Percentiles rank a stretch among this genome's conserved stretches.
phyloP scores from a whole-genome alignment of 2,888 invertebrate genomes.

The Helicoverpa assulta region DNA sequence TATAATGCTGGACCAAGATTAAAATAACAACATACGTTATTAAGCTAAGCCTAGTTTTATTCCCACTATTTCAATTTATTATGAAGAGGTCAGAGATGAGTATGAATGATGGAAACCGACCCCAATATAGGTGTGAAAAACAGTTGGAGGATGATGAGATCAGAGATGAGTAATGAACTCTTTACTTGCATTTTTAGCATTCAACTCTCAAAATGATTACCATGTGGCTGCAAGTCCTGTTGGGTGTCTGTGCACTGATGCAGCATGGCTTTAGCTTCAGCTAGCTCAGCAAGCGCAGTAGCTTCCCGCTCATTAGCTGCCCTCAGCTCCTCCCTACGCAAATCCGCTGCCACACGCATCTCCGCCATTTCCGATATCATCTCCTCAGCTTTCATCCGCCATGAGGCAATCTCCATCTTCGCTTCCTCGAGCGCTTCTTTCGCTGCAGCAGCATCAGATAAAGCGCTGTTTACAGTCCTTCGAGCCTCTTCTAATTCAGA shows the following conservation, averaged over 20 bases:
- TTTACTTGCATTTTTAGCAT: too few species aligned
- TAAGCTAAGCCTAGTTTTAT: too few species aligned
- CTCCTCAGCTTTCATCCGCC: slow-evolving; percentile 82
- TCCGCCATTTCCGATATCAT: slow-evolving; percentile 78
- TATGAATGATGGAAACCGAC: too few species aligned
- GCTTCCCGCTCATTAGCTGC: slow-evolving; percentile 81
- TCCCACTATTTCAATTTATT: too few species aligned
- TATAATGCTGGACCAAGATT: too few species aligned
- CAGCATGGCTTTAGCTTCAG: slow-evolving; percentile 81
- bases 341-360: slow-evolving; percentile 78
- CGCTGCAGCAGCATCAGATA: slow-evolving; percentile 75
- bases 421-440: slow-evolving; percentile 79
- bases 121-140: too few species aligned
- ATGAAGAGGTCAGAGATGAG: too few species aligned
- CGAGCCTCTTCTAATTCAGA: slow-evolving; percentile 81
- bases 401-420: slow-evolving; percentile 73
- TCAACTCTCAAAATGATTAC: too few species aligned
- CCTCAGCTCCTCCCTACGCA: slow-evolving; percentile 78
- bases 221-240: slow-evolving; percentile 81
- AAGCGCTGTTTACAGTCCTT: slow-evolving; percentile 70
- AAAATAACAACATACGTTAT: too few species aligned
- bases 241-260: slow-evolving; percentile 79
- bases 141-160: too few species aligned
- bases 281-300: slow-evolving; percentile 79
- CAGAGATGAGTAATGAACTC: too few species aligned